Conservation (phyloP, 2,888 invertebrate species). For the Xestobium rufovillosum region DNA sequence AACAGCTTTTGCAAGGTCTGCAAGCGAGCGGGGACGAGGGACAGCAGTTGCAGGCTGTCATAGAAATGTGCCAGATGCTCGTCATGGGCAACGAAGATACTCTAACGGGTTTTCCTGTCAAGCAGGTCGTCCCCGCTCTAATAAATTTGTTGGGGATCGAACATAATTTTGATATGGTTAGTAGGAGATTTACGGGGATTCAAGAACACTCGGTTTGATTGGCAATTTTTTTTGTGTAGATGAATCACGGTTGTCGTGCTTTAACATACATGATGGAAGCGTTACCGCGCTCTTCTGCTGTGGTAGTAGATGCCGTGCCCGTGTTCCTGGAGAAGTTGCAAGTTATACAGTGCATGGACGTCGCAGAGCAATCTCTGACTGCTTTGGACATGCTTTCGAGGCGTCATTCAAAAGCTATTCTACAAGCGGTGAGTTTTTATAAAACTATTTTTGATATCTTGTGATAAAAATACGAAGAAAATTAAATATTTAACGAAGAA, state of each 20-base stretch:
- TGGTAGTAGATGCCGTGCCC: conserved; percentile 95
- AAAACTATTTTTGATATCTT: background rate
- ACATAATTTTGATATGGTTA: conserved; percentile 95
- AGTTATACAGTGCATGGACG: conserved; percentile 99
- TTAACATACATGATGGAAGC: conserved; percentile 99
- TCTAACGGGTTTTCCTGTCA: conserved; percentile 94
- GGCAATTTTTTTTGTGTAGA: conserved; percentile 46
- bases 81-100: conserved; percentile 99
- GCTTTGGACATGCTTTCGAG: conserved; percentile 95
- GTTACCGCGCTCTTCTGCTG: conserved; percentile 88
- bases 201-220: background rate
- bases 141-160: conserved; percentile 90
- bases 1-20: conserved; percentile 83
- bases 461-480: too few species aligned
- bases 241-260: conserved; percentile 98
- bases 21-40: conserved; percentile 93
- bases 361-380: conserved; percentile 96
- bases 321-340: conserved; percentile 95
- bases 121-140: conserved; percentile 94
- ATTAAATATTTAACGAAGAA: too few species aligned
- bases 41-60: conserved; percentile 91
- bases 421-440: conserved; percentile 67
- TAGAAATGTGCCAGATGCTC: conserved; percentile 96
- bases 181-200: conserved; percentile 22
- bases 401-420: conserved; percentile 91